Evolutionary conservation across 2,797 vertebrate genomes (phyloP), one percentile per base, ranked within the genome.

Genomic region (Falco concolor): DNA sequence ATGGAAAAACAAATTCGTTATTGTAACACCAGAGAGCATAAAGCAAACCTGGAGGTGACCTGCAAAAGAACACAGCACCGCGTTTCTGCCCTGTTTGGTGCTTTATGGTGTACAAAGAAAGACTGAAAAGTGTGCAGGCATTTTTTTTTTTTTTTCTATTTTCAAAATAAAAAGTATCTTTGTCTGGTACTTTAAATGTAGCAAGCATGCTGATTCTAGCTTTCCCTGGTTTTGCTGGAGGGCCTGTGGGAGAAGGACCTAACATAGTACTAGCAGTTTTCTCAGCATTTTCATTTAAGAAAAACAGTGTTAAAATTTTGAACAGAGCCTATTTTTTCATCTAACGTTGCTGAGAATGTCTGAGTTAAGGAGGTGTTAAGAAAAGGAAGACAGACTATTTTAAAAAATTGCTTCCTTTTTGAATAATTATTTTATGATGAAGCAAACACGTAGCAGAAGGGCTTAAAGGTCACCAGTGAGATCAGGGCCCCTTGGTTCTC

Each of bases 11-110:
- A 94, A 93, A 96, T 84, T 87, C 36, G n/a, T 73, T 87, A 81
- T 73, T 96, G 40, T 95, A 95, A 75, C 87, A 72, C 72, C 90
- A 23, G 44, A 60, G 72, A 95, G 90, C 93, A 73, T 27, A 90
- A 93, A 93, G 88, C 90, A 92, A 92, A 95, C 81, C 77, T 61
- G 61, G 95, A 89, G 93, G 92, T 81, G 78, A 96, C 86, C 86
- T 81, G 95, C 8, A 8, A 59, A 87, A 27, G 91, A 92, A 27
- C 88, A 68, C 56, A 2, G 77, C 42, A 12, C 65, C 0, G 2
- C 11, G 64, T 72, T 90, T 80, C 88, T 90, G 77, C 50, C 83
- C 80, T 73, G 44, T 22, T 90, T 20, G 56, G 53, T 61, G 65
- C 77, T 89, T 75, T 28, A 3, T 22, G 50, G 56, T 30, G 27